Evolutionary conservation across 53 echinoderm and acorn worm genomes (phyloP).

Genomic region (Patiria pectinifera): DNA sequence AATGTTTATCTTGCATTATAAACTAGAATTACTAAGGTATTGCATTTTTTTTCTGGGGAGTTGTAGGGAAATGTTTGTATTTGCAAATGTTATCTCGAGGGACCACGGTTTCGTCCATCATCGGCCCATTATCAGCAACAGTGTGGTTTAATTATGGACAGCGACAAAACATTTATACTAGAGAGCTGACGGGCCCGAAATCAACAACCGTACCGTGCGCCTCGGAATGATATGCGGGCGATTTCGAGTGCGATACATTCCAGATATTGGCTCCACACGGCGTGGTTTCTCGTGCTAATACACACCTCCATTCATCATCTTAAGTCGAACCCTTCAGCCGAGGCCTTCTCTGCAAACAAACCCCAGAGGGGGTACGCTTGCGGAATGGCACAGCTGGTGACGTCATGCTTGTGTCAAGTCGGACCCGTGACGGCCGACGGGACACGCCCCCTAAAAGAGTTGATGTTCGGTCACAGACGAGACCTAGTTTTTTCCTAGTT

Average conservation of each 20-base stretch:
- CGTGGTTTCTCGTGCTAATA: not conserved
- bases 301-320: not conserved
- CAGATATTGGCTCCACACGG: not conserved
- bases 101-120: not conserved
- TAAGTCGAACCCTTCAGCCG: not conserved
- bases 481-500: no score
- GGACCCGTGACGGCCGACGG: constrained; percentile 22
- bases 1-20: not conserved
- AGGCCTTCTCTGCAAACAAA: not conserved
- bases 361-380: constrained; percentile 22
- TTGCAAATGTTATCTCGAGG: not conserved
- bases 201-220: not conserved
- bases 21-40: not conserved
- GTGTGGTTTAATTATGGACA: constrained; percentile 3
- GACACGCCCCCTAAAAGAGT: constrained; percentile 25
- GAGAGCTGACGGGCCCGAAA: not conserved
- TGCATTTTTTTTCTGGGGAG: not conserved
- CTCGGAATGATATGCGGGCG: not conserved
- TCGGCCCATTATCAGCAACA: not conserved
- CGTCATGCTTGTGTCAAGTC: constrained; percentile 56
- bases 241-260: not conserved
- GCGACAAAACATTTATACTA: constrained; percentile 16
- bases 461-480: not conserved
- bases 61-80: not conserved
- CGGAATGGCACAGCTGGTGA: constrained; percentile 49